These are phyloP conservation scores for Jacana jacana DNA, from an alignment of 2,113 vertebrate genomes.

Conservation along the genomic window DNA sequence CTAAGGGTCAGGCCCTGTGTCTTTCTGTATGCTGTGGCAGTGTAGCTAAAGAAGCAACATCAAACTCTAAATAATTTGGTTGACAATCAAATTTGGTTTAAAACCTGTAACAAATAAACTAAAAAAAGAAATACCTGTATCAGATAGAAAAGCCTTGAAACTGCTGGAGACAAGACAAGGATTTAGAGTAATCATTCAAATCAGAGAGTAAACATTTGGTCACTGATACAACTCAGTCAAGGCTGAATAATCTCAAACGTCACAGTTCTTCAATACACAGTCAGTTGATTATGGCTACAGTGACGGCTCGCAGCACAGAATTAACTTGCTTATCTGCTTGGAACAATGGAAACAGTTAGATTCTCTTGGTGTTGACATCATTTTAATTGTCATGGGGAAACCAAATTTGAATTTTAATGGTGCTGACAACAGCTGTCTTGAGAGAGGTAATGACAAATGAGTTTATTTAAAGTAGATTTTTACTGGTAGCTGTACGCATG, in stretches of 20 bases:
- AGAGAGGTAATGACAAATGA: neutral
- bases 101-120: neutral
- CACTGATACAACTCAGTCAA: constrained; percentile 55
- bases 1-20: neutral
- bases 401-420: constrained; percentile 25
- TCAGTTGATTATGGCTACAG: constrained; percentile 29
- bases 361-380: neutral
- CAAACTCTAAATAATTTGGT: neutral
- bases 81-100: constrained; percentile 5
- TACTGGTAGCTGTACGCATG: neutral
- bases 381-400: constrained; percentile 24
- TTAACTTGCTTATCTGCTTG: constrained; percentile 26
- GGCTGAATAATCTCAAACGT: constrained; percentile 58
- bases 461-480: constrained; percentile 8
- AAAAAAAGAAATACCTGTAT: neutral
- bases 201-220: constrained; percentile 57
- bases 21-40: neutral
- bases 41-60: neutral
- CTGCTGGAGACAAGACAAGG: constrained; percentile 15
- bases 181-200: constrained; percentile 24
- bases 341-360: constrained; percentile 43
- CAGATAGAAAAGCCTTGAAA: constrained; percentile 29
- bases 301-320: constrained; percentile 18
- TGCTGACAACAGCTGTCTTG: constrained; percentile 16
- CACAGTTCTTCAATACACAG: constrained; percentile 30